These are phyloP conservation scores for Pseudorhombus dupliciocellatus DNA, from an alignment of 2,113 vertebrate species.

Conservation along the genomic window DNA sequence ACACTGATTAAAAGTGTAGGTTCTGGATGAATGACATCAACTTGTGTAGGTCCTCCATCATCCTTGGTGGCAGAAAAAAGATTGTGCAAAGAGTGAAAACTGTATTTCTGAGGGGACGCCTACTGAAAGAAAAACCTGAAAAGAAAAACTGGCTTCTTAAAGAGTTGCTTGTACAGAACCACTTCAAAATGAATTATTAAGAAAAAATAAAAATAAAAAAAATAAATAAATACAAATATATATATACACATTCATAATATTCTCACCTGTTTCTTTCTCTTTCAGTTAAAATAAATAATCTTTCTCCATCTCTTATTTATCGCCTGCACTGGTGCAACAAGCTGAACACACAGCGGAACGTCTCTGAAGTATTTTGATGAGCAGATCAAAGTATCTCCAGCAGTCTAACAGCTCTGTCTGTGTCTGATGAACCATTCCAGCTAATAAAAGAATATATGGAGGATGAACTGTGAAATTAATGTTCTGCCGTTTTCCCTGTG, in stretches of 20 bases:
- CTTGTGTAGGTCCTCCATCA: constrained; percentile 37
- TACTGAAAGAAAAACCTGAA: background rate
- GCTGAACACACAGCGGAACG: constrained; percentile 1
- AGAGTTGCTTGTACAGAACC: constrained; percentile 19
- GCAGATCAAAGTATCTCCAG: constrained; percentile 44
- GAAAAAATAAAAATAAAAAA: constrained; percentile 18
- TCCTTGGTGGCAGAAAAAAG: constrained; percentile 26
- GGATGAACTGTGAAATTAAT: constrained; percentile 66
- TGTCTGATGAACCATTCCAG: constrained; percentile 33
- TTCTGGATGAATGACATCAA: constrained; percentile 38
- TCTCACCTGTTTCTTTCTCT: constrained; percentile 18
- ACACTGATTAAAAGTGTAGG: constrained; percentile 34
- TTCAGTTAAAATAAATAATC: background rate
- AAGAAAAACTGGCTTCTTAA: background rate
- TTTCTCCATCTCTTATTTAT: constrained; percentile 3
- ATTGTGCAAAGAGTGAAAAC: constrained; percentile 32
- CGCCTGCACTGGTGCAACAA: constrained; percentile 2
- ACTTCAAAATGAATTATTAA: background rate
- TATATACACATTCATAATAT: background rate
- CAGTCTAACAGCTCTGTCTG: constrained; percentile 42
- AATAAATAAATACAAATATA: too few relatives aligned
- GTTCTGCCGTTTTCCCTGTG: constrained; percentile 47
- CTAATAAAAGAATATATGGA: constrained; percentile 47
- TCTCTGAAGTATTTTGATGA: constrained; percentile 33
- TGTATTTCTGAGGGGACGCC: background rate